These are phyloP conservation scores for Poeciliopsis presidionis DNA, from an alignment of 2,797 vertebrate genomes.

Conservation along the genomic window DNA sequence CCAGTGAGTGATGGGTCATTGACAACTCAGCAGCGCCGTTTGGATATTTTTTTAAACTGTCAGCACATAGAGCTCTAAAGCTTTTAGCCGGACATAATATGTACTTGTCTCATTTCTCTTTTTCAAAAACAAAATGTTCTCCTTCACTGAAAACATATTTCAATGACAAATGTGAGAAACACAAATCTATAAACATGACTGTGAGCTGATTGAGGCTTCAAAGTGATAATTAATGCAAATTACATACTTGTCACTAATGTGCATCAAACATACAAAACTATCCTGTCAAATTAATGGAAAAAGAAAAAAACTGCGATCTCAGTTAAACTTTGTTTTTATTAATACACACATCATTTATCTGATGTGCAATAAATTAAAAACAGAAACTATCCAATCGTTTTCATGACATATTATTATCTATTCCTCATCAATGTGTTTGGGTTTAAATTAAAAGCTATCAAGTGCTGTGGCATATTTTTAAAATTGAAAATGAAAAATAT, in stretches of 20 bases:
- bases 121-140: background rate
- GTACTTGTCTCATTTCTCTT: slow-evolving; percentile 16
- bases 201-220: slow-evolving; percentile 3
- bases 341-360: background rate
- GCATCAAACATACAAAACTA: slow-evolving; percentile 6
- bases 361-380: slow-evolving; percentile 7
- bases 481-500: background rate
- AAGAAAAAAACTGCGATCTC: background rate
- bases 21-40: slow-evolving; percentile 47
- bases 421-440: background rate
- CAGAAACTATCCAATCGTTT: background rate
- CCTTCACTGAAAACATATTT: background rate
- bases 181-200: background rate
- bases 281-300: slow-evolving; percentile 11
- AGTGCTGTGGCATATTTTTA: background rate
- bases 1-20: slow-evolving; percentile 31
- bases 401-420: background rate
- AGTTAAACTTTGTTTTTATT: background rate
- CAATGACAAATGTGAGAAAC: background rate
- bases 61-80: slow-evolving; percentile 17
- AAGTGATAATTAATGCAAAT: slow-evolving; percentile 13
- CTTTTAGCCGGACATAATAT: slow-evolving; percentile 7
- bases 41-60: slow-evolving; percentile 50
- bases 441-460: background rate
- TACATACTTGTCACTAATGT: slow-evolving; percentile 7